Evolutionary conservation across 1,140 invertebrate species (phyloP).

Genomic region (Formica exsecta): DNA sequence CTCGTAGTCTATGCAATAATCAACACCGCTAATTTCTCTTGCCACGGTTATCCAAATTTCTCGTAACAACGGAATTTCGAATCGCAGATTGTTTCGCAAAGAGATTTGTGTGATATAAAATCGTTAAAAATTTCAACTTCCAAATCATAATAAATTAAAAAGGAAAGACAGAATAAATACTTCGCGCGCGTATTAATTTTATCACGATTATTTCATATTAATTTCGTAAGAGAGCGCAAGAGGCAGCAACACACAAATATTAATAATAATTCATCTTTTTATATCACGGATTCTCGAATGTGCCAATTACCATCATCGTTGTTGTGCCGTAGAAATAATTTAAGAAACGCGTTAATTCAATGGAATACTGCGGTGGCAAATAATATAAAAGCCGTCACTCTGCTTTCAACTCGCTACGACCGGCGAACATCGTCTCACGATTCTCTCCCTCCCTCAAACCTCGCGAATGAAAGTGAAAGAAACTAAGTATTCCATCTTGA

Average conservation of each 20-base stretch:
- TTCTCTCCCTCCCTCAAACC: constrained; percentile 20
- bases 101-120: constrained; percentile 15
- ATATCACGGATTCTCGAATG: not conserved
- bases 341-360: constrained; percentile 54
- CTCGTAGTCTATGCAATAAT: constrained; percentile 55
- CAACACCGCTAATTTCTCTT: constrained; percentile 54
- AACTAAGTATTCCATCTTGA: constrained; percentile 74
- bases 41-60: constrained; percentile 37
- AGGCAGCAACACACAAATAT: not conserved
- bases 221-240: not conserved
- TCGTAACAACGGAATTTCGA: constrained; percentile 6
- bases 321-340: constrained; percentile 18
- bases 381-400: constrained; percentile 54
- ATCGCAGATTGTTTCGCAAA: not conserved
- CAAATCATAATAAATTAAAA: not conserved
- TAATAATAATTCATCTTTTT: not conserved
- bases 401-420: constrained; percentile 38
- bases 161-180: not conserved
- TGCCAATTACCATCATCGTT: not conserved
- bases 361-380: constrained; percentile 31
- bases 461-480: constrained; percentile 60
- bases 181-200: not conserved
- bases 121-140: not conserved
- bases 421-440: constrained; percentile 54
- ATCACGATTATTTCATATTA: not conserved